phyloP scores from a whole-genome alignment of 1,140 invertebrate species.

The Ptiloglossa arizonensis region DNA sequence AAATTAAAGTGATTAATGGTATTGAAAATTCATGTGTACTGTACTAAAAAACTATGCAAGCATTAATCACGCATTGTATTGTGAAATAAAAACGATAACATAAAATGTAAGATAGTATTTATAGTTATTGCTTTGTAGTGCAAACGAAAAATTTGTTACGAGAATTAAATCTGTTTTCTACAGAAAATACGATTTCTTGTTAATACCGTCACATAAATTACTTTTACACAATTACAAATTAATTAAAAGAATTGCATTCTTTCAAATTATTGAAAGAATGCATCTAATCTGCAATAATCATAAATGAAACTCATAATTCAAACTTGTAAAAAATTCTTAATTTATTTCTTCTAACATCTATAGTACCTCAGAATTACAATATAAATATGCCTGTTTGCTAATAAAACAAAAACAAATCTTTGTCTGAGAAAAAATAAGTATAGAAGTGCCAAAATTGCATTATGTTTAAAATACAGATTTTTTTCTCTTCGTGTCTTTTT shows the following conservation, averaged over 20 bases:
- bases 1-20: conserved; percentile 41
- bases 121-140: conserved; percentile 32
- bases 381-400: conserved; percentile 45
- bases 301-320: conserved; percentile 54
- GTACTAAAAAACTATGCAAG: conserved; percentile 41
- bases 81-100: conserved; percentile 41
- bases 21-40: conserved; percentile 36
- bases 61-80: conserved; percentile 44
- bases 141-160: conserved; percentile 13
- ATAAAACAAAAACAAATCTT: conserved; percentile 53
- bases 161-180: conserved; percentile 46
- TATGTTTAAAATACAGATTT: conserved; percentile 63
- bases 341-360: conserved; percentile 55
- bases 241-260: neutral
- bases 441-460: conserved; percentile 55
- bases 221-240: neutral
- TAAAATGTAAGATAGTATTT: conserved; percentile 31
- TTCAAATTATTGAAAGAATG: conserved; percentile 19
- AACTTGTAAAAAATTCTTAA: conserved; percentile 60
- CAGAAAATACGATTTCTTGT: neutral
- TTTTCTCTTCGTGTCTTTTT: conserved; percentile 50
- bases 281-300: conserved; percentile 17
- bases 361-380: conserved; percentile 49
- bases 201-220: neutral
- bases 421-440: conserved; percentile 56